A percentile compares a stretch with the other conserved stretches of the same genome.
phyloP scores from a whole-genome alignment of 1,140 invertebrate genomes.

The Calephelis virginiensis region DNA sequence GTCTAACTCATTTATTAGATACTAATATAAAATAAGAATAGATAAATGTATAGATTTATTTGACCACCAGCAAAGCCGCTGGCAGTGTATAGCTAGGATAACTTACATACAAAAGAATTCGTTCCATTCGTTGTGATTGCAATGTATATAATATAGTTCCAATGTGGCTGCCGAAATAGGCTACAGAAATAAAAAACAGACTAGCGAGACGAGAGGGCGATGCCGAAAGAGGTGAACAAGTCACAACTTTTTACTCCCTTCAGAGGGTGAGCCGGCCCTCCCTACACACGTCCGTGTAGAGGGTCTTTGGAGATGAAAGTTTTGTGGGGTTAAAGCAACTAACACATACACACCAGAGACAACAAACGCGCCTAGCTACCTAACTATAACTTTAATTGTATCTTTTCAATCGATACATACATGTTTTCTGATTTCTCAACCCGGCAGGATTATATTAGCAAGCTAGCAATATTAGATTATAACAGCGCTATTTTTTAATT shows the following conservation, averaged over 20 bases:
- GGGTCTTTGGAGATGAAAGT: slow-evolving; percentile 76
- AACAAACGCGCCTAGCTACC: slow-evolving; percentile 69
- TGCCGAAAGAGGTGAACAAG: slow-evolving; percentile 76
- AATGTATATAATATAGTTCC: slow-evolving; percentile 5
- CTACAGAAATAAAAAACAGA: slow-evolving; percentile 29
- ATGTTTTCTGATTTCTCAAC: slow-evolving; percentile 15
- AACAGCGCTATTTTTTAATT: too few species aligned
- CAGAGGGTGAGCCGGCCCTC: slow-evolving; percentile 51
- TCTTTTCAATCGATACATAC: slow-evolving; percentile 73
- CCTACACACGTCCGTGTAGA: slow-evolving; percentile 37
- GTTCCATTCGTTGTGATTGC: too few species aligned
- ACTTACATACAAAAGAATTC: too few species aligned
- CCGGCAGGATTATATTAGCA: background rate
- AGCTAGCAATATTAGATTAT: too few species aligned
- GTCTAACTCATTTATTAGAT: too few species aligned
- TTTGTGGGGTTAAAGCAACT: slow-evolving; percentile 71
- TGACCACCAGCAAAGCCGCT: too few species aligned
- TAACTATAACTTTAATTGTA: slow-evolving; percentile 78
- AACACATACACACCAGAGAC: slow-evolving; percentile 65
- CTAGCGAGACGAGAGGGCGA: slow-evolving; percentile 54
- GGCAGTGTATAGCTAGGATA: too few species aligned
- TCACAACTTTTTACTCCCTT: slow-evolving; percentile 75
- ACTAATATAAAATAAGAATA: too few species aligned
- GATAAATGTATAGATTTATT: too few species aligned
- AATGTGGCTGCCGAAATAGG: slow-evolving; percentile 18